Percentiles rank a stretch among this genome's conserved stretches.
Evolutionary conservation across 2,113 vertebrate genomes (phyloP).

Genomic region (Corythornis cristatus): DNA sequence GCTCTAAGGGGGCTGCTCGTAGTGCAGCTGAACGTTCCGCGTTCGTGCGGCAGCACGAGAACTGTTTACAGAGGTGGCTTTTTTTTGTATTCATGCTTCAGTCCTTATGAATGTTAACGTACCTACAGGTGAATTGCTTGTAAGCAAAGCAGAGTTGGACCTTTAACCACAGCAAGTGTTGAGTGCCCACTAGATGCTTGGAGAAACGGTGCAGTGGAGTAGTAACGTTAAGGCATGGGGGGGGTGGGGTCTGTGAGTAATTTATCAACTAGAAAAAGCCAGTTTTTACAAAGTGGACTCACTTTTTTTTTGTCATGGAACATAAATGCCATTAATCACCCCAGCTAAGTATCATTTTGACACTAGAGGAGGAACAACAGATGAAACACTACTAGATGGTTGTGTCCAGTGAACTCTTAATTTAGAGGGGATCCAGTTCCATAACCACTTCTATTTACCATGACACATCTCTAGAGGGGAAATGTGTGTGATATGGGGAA

Average conservation of each 20-base stretch:
- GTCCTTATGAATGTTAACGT: slow-evolving; percentile 62
- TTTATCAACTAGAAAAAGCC: not conserved
- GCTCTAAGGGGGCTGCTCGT: not conserved
- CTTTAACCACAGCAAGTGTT: not conserved
- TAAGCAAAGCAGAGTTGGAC: slow-evolving; percentile 16
- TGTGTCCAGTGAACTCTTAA: not conserved
- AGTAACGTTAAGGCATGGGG: not conserved
- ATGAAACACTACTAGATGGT: not conserved
- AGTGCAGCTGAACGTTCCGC: slow-evolving; percentile 57
- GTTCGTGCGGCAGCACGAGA: slow-evolving; percentile 69
- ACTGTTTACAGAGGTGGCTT: slow-evolving; percentile 79
- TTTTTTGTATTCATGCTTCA: slow-evolving; percentile 71
- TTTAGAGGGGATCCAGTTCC: slow-evolving; percentile 23
- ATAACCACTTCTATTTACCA: slow-evolving; percentile 51
- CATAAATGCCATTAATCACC: not conserved
- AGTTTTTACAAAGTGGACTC: not conserved
- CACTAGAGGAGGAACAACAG: not conserved
- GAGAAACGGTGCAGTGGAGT: not conserved
- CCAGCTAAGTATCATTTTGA: not conserved
- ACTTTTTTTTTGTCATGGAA: not conserved
- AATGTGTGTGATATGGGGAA: not conserved
- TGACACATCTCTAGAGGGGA: not conserved
- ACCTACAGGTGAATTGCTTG: slow-evolving; percentile 17
- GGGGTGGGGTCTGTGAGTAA: not conserved
- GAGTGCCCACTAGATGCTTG: not conserved